Evolutionary conservation across 2,113 vertebrate species (phyloP).

Genomic region (Anguilla japonica): DNA sequence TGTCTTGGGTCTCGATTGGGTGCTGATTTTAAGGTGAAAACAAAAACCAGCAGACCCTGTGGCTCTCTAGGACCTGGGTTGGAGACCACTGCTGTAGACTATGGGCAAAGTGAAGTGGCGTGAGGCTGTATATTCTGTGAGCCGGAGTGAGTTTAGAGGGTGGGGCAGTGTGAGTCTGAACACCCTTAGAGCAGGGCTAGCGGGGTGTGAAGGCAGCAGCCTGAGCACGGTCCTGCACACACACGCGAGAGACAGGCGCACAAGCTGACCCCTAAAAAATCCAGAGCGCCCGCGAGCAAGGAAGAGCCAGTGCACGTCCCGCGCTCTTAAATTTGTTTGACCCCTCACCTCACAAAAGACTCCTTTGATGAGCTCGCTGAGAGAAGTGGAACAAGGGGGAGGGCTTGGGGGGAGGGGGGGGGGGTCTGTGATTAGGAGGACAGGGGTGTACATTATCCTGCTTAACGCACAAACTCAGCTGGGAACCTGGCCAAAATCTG

Average conservation of each 20-base stretch:
- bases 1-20: too few species aligned
- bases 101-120: too few species aligned
- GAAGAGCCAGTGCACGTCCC: neutral
- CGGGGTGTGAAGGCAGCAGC: too few species aligned
- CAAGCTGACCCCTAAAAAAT: neutral
- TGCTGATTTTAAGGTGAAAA: too few species aligned
- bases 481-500: slow-evolving; percentile 64
- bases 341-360: slow-evolving; percentile 27
- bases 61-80: too few species aligned
- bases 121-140: too few species aligned
- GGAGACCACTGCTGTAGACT: neutral
- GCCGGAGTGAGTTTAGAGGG: too few species aligned
- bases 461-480: slow-evolving; percentile 61
- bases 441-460: slow-evolving; percentile 69
- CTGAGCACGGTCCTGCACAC: too few species aligned
- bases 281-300: neutral
- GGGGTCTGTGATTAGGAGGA: slow-evolving; percentile 53
- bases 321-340: slow-evolving; percentile 2
- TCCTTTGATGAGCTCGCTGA: slow-evolving; percentile 42
- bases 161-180: too few species aligned
- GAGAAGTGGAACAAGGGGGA: slow-evolving; percentile 43
- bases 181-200: too few species aligned
- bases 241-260: neutral
- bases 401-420: slow-evolving; percentile 22
- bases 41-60: too few species aligned